These are phyloP conservation scores for Protosalanx chinensis DNA, from an alignment of 2,797 vertebrate species.

Conservation along the genomic window DNA sequence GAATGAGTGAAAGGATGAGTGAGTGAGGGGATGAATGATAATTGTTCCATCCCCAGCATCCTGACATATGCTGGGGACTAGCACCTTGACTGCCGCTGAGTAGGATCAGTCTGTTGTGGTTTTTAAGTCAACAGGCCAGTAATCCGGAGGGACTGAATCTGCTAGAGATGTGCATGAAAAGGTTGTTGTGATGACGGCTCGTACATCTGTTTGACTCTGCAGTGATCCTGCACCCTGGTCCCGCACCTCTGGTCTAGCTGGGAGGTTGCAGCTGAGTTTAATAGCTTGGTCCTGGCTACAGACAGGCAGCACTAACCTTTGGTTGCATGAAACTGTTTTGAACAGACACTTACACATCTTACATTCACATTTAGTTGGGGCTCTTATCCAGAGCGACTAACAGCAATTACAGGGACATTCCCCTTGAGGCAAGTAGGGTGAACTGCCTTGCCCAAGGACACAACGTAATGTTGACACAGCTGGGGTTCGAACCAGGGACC, in stretches of 20 bases:
- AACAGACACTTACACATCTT: no score
- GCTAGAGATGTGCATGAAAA: not conserved
- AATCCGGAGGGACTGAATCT: not conserved
- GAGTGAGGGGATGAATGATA: no score
- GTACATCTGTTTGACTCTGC: not conserved
- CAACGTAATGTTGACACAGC: no score
- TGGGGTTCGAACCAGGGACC: no score
- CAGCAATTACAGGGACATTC: no score
- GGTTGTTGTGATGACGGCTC: not conserved
- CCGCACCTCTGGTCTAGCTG: no score
- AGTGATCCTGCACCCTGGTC: not conserved
- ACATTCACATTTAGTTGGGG: no score
- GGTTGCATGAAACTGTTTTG: not conserved
- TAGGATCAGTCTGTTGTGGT: not conserved
- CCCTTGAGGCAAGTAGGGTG: no score
- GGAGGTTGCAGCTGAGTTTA: not conserved
- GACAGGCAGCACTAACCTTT: not conserved
- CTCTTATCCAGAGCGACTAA: no score
- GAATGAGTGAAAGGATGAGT: conserved; percentile 25
- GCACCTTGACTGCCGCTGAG: not conserved
- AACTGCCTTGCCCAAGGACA: no score
- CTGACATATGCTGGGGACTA: not conserved
- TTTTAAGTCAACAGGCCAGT: not conserved
- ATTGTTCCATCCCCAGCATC: not conserved
- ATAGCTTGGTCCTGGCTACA: not conserved